phyloP scores from a whole-genome alignment of 2,797 vertebrate genomes.

The Gallinago stenura region DNA sequence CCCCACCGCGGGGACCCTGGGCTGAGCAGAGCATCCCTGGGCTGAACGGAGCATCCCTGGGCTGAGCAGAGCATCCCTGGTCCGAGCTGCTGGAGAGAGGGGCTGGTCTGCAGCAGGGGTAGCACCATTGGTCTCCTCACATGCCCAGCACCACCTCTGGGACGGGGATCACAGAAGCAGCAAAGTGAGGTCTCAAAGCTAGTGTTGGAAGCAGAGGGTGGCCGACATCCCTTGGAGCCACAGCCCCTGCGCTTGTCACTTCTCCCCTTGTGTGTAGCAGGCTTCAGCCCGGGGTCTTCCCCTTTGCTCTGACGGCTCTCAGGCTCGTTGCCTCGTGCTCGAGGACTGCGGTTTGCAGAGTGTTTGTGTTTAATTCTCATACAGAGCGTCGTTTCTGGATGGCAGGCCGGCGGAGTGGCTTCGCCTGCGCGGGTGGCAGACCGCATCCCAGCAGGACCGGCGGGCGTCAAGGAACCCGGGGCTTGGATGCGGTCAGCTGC shows the following conservation, averaged over 20 bases:
- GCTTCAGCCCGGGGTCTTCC: background rate
- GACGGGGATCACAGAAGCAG: background rate
- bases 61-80: too few species aligned
- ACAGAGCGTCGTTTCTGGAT: background rate
- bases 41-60: too few species aligned
- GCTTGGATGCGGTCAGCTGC: background rate
- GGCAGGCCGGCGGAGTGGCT: background rate
- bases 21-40: background rate
- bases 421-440: accelerated
- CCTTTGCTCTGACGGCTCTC: background rate
- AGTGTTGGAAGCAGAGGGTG: accelerated
- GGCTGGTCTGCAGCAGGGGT: background rate
- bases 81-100: background rate
- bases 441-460: background rate
- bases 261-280: accelerated
- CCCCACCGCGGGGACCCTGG: accelerated
- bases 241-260: background rate
- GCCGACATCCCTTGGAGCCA: background rate
- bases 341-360: background rate
- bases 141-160: background rate
- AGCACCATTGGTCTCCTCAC: accelerated
- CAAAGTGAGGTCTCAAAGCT: background rate
- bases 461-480: background rate
- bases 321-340: accelerated
- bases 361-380: background rate